Conservation (phyloP, 2,797 vertebrate genomes). For the Perodicticus potto region DNA sequence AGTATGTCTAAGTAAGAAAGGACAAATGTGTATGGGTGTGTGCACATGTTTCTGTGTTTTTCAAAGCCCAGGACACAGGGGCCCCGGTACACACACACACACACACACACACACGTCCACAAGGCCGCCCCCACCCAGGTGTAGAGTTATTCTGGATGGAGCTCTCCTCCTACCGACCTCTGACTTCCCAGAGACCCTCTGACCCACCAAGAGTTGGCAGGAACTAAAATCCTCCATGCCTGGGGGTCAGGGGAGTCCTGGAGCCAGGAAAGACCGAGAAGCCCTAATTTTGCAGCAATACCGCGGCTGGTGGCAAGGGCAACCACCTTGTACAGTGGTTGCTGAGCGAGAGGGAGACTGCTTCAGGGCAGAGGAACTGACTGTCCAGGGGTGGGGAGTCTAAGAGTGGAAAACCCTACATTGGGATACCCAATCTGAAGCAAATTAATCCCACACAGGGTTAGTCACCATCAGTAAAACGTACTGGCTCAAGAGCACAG, state of each 20-base stretch:
- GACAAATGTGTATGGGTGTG: neutral
- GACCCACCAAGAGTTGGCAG: rapidly evolving
- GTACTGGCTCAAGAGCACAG: neutral
- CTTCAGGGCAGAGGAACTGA: neutral
- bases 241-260: neutral
- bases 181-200: neutral
- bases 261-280: neutral
- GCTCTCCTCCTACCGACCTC: neutral
- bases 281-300: neutral
- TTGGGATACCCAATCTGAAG: neutral
- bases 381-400: neutral
- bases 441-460: neutral
- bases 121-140: neutral
- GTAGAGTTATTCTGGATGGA: rapidly evolving
- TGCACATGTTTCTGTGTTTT: neutral
- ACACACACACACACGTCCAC: neutral
- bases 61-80: neutral
- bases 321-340: neutral
- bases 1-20: neutral
- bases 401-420: neutral
- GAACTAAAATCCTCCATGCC: neutral
- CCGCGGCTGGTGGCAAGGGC: neutral
- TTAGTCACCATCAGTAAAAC: neutral
- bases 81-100: no score
- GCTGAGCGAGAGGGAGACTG: neutral